Base-by-base conservation (phyloP, 2,113 vertebrate species). In the Ailurus styani region DNA sequence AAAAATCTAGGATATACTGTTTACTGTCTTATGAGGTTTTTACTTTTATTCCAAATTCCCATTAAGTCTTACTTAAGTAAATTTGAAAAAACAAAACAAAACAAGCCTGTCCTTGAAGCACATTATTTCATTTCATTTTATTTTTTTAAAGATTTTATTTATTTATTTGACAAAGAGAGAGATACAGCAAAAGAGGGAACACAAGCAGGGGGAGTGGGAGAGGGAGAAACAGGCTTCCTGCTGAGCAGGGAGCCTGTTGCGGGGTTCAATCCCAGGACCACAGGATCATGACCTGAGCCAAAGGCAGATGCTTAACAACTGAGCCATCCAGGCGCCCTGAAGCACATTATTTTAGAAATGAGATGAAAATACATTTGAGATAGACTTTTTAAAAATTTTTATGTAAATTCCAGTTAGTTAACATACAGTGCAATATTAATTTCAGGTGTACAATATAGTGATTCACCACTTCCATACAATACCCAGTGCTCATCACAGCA, bases 61-160 rank as follows among this genome's bases (percentile, higher is more conserved):
- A 93, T 31, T 87, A 97, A 94, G 45, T 42, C 2, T 42, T 70
- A 83, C 42, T 52, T 93, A 52, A 62, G 13, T 85, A 70, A 91
- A 11, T 73, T 17, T 60, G 7, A 20, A 45, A 21, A 7, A 45
- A 66, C 68, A 68, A 62, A 31, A 50, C 45, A 21, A 55, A 57
- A 55, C 23, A 73, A 73, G 29, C 27, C 25, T 88, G 10, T 82
- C 9, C 17, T 21, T 83, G 52, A 96, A 89, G 45, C 23, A 84
- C 25, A 85, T 64, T 93, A 60, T 88, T 91, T 97, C 25, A 85
- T 64, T 93, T n/a, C n/a, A 60, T 88, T 91, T 97, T 77, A 85
- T n/a, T n/a, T n/a, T n/a, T n/a, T n/a, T n/a, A n/a, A n/a, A n/a
- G n/a, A n/a, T n/a, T n/a, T n/a, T n/a, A n/a, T n/a, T n/a, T n/a